phyloP scores from a whole-genome alignment of 1,140 invertebrate species.

The Gryllus bimaculatus region DNA sequence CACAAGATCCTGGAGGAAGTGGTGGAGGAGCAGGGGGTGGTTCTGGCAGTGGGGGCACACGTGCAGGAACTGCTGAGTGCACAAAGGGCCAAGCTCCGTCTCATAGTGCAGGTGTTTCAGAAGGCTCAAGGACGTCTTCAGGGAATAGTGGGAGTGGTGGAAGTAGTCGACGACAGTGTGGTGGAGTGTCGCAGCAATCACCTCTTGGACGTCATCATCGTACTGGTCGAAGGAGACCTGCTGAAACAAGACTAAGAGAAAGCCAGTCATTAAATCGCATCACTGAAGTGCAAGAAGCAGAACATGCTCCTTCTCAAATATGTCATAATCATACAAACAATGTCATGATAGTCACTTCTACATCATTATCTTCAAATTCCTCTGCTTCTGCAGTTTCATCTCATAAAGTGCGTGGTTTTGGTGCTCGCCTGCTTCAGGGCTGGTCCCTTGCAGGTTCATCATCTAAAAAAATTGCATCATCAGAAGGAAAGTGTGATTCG shows the following conservation, averaged over 20 bases:
- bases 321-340: not conserved
- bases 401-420: conserved; percentile 38
- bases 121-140: conserved; percentile 18
- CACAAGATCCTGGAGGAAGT: conserved; percentile 52
- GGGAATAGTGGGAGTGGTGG: conserved; percentile 24
- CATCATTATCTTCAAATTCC: conserved; percentile 23
- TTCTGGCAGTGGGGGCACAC: conserved; percentile 25
- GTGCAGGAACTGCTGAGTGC: conserved; percentile 20
- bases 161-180: conserved; percentile 25
- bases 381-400: conserved; percentile 25
- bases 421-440: conserved; percentile 37
- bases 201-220: conserved; percentile 37
- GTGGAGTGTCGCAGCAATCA: conserved; percentile 20
- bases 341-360: conserved; percentile 5
- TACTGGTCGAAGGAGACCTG: conserved; percentile 44
- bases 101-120: conserved; percentile 9
- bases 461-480: not conserved
- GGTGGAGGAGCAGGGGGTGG: conserved; percentile 34
- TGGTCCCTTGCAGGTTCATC: conserved; percentile 23
- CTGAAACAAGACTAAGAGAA: conserved; percentile 61
- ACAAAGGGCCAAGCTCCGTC: conserved; percentile 19
- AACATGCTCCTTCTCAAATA: conserved; percentile 29
- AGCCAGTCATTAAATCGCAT: conserved; percentile 73
- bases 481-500: conserved; percentile 6
- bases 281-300: conserved; percentile 64